Evolutionary conservation across 2,113 vertebrate genomes (phyloP), one percentile per base, ranked within the genome.

Genomic region (Rafetus swinhoei): DNA sequence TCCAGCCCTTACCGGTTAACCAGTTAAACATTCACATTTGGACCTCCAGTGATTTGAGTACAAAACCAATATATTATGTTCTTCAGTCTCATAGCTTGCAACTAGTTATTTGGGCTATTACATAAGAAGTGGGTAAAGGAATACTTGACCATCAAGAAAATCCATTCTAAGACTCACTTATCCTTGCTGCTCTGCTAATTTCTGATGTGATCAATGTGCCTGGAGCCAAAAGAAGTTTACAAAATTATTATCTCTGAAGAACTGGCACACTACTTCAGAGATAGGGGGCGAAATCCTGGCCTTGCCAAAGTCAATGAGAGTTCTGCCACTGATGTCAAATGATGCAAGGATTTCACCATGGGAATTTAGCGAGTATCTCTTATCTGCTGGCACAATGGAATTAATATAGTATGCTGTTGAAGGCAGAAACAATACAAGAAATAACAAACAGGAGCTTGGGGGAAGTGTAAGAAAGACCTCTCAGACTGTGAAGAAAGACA

Each of bases 121-220:
- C 69, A 90, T 92, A 81, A 39, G 39, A 79, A 85, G 92, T 89
- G 86, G 65, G 90, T 94, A 96, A 93, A 25, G 15, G 77, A 91
- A 88, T 56, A 93, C 88, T 90, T 93, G 88, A 87, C 87, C 95
- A 93, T 86, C 92, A 94, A 92, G 82, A 85, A 97, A 89, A 82
- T 95, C 88, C 80, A 79, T 93, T 93, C 74, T 89, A 95, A 94
- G 94, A 69, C 55, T 91, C 95, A 80, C 93, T 69, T 45, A 77
- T 96, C 96, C 93, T 82, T 91, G 93, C 96, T 97, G 92, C 88
- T 97, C 95, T 82, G 89, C 62, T 88, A 32, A 83, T 95, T 94
- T 94, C 93, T 96, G 91, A 97, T 95, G 93, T 88, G 95, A 96
- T 79, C 94, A 59, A 82, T 93, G 76, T 82, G 94, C 95, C 94